Evolutionary conservation across 1,140 invertebrate species (phyloP).

Genomic region (Neodiprion lecontei): DNA sequence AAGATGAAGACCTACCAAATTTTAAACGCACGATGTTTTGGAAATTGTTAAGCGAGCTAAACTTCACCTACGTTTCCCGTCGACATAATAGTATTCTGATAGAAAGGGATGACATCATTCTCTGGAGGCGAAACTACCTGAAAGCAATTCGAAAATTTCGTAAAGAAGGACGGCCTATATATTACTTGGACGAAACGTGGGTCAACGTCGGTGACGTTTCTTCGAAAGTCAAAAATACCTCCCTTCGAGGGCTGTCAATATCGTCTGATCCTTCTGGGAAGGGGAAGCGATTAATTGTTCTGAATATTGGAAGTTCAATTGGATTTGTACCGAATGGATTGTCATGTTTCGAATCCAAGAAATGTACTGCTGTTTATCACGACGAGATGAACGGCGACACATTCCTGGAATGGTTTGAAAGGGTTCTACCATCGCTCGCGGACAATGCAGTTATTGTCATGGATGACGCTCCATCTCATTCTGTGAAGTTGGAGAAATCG

Average conservation of each 20-base stretch:
- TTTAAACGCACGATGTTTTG: slow-evolving; percentile 21
- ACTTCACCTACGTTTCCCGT: slow-evolving; percentile 8
- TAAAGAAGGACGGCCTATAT: slow-evolving; percentile 8
- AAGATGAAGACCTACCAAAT: neutral
- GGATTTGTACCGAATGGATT: neutral
- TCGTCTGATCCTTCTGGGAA: neutral
- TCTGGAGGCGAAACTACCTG: slow-evolving; percentile 9
- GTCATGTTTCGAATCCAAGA: neutral
- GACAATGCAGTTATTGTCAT: slow-evolving; percentile 5
- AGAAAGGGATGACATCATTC: slow-evolving; percentile 7
- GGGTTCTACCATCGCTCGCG: neutral
- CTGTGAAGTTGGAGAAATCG: neutral
- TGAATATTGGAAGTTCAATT: neutral
- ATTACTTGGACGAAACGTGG: slow-evolving; percentile 17
- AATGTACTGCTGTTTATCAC: neutral
- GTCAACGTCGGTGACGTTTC: slow-evolving; percentile 14
- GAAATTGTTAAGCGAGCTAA: slow-evolving; percentile 10
- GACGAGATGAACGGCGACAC: neutral
- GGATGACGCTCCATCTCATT: neutral
- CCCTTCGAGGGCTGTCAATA: neutral
- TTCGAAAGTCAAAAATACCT: neutral
- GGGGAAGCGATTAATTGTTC: neutral
- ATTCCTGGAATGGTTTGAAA: neutral
- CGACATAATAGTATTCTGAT: slow-evolving; percentile 10
- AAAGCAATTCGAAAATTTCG: slow-evolving; percentile 11